Evolutionary conservation across 2,888 invertebrate species (phyloP), one percentile per base, ranked within the genome.

Genomic region (Cantharis rufa): DNA sequence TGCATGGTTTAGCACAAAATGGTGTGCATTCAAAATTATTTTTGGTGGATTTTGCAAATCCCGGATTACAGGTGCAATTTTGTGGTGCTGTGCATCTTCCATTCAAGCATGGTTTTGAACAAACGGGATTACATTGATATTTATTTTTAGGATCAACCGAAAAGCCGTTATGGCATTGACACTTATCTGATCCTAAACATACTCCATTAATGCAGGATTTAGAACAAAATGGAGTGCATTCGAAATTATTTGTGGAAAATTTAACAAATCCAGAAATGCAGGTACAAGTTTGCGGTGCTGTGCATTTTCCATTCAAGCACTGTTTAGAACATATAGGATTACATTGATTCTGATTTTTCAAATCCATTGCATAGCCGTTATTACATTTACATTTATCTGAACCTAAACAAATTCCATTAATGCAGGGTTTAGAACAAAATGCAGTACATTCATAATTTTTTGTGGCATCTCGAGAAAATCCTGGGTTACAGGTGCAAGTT

Each of bases 361-460:
- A 27, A 10, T 27, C 27, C 2, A 27, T 27, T 10, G 10, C 3
- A 27, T 27, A 10, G 24, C 85, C 84, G 0, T 81, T 72, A 64
- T 82, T 61, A 79, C 87, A 88, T 9, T 76, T 72, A 77, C 88
- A 88, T 0, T 73, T 74, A 18, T 85, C 79, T 5, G 87, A 86
- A 27, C 64, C 72, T 9, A 69, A 21, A 48, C 81, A 81, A 10
- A 69, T 76, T 28, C 76, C 79, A 27, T 80, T 80, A 7, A 72
- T 15, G 61, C 82, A 82, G 3, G 63, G 76, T n/a, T 79, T 75
- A 24, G 62, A n/a, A n/a, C 81, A 78, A 10, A 61, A 69, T 1
- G 85, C 10, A 27, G 27, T 27, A 27, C 80, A 84, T 62, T 83
- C 84, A 78, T 90, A 90, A 1, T 77, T 70, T 70, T 77, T 77